Evolutionary conservation across 2,888 invertebrate species (phyloP), one percentile per base, ranked within the genome.

Genomic region (Campoletis raptor): DNA sequence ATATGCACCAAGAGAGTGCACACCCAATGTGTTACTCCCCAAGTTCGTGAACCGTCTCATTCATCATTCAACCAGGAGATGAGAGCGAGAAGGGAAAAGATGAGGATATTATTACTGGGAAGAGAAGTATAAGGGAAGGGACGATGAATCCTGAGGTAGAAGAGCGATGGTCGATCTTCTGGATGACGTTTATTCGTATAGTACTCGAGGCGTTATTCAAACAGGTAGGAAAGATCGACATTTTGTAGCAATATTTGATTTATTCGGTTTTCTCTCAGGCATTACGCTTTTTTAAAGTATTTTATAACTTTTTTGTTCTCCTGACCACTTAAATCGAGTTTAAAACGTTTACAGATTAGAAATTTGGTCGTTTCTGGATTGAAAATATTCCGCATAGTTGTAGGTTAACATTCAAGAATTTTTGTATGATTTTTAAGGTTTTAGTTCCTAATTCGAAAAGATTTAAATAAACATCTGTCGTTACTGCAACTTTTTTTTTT

Each of bases 61-160:
- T 92, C 92, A 91, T 92, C 92, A 92, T 92, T 91, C 88, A 88
- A 83, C 85, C 72, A 21, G 45, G 70, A 54, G 54, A 83, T 72
- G 88, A 89, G 64, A 73, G 78, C 24, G 89, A 81, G 89, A 83
- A 87, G 87, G 87, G 69, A 64, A 67, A 74, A 74, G 83, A 83
- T 85, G 82, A 83, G 85, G 81, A 82, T 85, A 82, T 85, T 82
- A 85, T 82, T 74, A 76, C 42, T 70, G 74, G 37, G 45, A 80
- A 67, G 73, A 76, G 45, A 72, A 54, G 45, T 72, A 81, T 57
- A 36, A 64, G 81, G 64, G 69, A 79, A 73, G 81, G 36, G 15
- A 24, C 79, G 79, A 70, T 79, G 79, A 79, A 79, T 79, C 57
- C 79, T 70, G 54, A 64, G 8, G 37, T 24, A 36, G 67, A 70